A percentile compares a stretch with the other conserved stretches of the same genome.
These are phyloP conservation scores for Caenorhabditis uteleia DNA, from an alignment of 2,888 invertebrate species.

Conservation along the genomic window DNA sequence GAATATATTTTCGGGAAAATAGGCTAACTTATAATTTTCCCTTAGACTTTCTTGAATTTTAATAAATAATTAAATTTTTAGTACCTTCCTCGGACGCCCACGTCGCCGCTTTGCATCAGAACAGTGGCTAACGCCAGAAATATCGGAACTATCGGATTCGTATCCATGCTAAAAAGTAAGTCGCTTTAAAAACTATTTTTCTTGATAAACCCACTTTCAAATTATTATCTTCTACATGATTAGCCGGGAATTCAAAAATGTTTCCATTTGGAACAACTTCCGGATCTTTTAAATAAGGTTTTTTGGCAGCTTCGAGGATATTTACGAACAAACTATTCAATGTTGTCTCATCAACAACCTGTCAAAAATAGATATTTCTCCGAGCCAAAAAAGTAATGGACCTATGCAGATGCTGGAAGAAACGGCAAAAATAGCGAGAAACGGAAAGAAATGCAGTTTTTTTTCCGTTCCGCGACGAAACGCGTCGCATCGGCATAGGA, in stretches of 20 bases:
- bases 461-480: no score
- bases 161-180: slow-evolving; percentile 41
- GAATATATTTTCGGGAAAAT: no score
- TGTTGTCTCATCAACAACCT: slow-evolving; percentile 58
- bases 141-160: slow-evolving; percentile 45
- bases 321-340: slow-evolving; percentile 54
- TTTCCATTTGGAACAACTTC: slow-evolving; percentile 10
- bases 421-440: no score
- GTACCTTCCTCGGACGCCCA: slow-evolving; percentile 38
- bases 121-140: slow-evolving; percentile 31
- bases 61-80: no score
- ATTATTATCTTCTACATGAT: slow-evolving; percentile 23
- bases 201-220: slow-evolving; percentile 15
- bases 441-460: no score
- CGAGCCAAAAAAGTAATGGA: neutral
- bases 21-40: slow-evolving; percentile 1
- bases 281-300: slow-evolving; percentile 39
- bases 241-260: slow-evolving; percentile 8
- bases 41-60: neutral
- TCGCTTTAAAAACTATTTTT: no score
- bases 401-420: no score
- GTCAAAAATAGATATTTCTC: neutral
- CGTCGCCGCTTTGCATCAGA: slow-evolving; percentile 38
- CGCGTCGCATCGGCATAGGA: no score
- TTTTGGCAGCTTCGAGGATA: slow-evolving; percentile 64